Percentiles rank a stretch among this genome's conserved stretches.
These are phyloP conservation scores for Ahaetulla prasina DNA, from an alignment of 2,113 vertebrate species.

Conservation along the genomic window DNA sequence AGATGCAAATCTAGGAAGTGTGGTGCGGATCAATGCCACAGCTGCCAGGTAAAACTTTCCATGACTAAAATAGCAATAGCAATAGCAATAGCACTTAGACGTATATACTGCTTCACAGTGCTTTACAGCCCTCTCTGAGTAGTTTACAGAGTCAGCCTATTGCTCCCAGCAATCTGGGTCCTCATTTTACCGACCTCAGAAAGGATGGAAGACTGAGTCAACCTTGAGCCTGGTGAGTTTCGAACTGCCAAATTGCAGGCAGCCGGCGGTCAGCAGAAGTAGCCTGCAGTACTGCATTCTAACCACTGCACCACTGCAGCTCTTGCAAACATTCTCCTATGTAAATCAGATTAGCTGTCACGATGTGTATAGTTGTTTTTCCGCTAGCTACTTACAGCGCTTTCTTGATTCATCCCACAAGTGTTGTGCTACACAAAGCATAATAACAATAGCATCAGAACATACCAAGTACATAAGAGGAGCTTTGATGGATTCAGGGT, in stretches of 20 bases:
- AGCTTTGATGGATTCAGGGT: not conserved
- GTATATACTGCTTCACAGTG: no score
- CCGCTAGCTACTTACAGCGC: not conserved
- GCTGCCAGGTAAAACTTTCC: slow-evolving; percentile 52
- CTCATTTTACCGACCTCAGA: no score
- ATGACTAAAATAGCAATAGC: not conserved
- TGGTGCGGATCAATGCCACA: slow-evolving; percentile 33
- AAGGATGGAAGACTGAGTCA: no score
- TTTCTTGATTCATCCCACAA: not conserved
- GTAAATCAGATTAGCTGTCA: not conserved
- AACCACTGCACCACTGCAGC: no score
- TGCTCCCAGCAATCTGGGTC: no score
- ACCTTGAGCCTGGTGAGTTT: no score
- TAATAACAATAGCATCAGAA: not conserved
- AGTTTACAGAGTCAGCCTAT: no score
- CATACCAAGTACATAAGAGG: not conserved
- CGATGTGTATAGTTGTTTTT: not conserved
- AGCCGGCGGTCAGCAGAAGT: no score
- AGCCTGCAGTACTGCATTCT: no score
- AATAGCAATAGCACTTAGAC: no score
- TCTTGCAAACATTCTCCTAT: not conserved
- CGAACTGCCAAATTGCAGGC: no score
- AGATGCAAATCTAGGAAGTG: slow-evolving; percentile 39
- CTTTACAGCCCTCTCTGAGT: no score
- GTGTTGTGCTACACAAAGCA: not conserved